Evolutionary conservation across 2,113 vertebrate species (phyloP).

Genomic region (Glaucomys volans): DNA sequence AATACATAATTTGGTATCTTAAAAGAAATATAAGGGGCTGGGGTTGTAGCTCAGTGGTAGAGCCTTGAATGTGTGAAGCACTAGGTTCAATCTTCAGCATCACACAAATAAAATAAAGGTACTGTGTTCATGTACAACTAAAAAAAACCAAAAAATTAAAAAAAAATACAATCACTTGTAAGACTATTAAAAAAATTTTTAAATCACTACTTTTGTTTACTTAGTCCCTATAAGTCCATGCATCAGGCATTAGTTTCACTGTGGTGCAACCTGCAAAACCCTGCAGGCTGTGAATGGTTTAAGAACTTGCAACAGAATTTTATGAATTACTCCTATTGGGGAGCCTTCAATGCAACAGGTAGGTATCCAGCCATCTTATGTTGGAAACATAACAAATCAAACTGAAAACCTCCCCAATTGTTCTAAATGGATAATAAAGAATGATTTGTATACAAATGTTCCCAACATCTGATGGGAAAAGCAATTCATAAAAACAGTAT

Average conservation of each 20-base stretch:
- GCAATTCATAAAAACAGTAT: background rate
- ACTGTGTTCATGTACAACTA: too few species aligned
- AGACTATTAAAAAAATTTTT: background rate
- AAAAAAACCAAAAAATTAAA: too few species aligned
- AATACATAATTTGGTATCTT: too few species aligned
- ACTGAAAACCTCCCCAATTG: background rate
- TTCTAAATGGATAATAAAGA: background rate
- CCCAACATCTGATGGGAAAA: background rate
- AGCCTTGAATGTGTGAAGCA: too few species aligned
- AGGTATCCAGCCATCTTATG: background rate
- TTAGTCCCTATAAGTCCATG: background rate
- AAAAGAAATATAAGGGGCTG: too few species aligned
- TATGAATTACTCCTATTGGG: background rate
- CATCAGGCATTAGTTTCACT: background rate
- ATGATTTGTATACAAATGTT: background rate
- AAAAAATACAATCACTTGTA: background rate
- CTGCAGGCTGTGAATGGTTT: background rate
- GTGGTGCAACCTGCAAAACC: background rate
- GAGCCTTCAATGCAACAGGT: background rate
- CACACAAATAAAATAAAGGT: too few species aligned
- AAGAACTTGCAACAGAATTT: background rate
- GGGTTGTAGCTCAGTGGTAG: too few species aligned
- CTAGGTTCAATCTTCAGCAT: too few species aligned
- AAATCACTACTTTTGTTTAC: background rate
- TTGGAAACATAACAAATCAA: background rate